Conservation (phyloP, 2,888 invertebrate genomes). For the Lathronympha strigana region DNA sequence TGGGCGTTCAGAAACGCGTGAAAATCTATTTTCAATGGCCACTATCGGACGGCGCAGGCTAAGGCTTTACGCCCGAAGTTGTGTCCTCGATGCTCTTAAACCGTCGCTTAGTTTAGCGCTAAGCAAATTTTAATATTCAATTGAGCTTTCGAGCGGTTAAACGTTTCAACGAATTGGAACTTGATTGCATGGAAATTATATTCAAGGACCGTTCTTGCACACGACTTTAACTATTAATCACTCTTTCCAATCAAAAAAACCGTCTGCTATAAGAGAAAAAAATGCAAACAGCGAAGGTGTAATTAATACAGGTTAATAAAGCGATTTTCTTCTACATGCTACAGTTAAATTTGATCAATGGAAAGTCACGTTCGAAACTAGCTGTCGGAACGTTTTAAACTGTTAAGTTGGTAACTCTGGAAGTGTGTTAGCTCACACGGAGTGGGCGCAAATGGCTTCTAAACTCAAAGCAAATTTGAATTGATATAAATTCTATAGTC, state of each 20-base stretch:
- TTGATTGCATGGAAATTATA: conserved; percentile 38
- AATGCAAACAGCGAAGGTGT: background rate
- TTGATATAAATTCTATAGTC: conserved; percentile 30
- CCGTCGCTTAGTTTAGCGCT: conserved; percentile 70
- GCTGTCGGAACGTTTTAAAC: conserved; percentile 71
- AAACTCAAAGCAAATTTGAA: conserved; percentile 44
- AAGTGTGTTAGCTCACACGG: conserved; percentile 67
- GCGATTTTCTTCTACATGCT: conserved; percentile 11
- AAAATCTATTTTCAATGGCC: conserved; percentile 84
- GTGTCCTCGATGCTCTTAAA: conserved; percentile 70
- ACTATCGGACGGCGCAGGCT: conserved; percentile 79
- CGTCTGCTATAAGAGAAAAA: background rate
- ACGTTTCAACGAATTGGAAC: conserved; percentile 35
- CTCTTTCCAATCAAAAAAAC: conserved; percentile 4
- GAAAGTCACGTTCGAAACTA: conserved; percentile 61
- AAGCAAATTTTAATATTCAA: conserved; percentile 83
- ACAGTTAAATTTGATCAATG: conserved; percentile 57
- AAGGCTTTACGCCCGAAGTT: conserved; percentile 79
- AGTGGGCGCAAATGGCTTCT: conserved; percentile 50
- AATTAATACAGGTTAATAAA: conserved; percentile 9
- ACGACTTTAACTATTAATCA: conserved; percentile 18
- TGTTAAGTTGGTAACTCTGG: conserved; percentile 60
- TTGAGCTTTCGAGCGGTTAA: conserved; percentile 66
- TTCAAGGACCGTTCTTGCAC: conserved; percentile 26
- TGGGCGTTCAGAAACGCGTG: conserved; percentile 61